Evolutionary conservation across 2,113 vertebrate genomes (phyloP).

Genomic region (Bubo bubo): DNA sequence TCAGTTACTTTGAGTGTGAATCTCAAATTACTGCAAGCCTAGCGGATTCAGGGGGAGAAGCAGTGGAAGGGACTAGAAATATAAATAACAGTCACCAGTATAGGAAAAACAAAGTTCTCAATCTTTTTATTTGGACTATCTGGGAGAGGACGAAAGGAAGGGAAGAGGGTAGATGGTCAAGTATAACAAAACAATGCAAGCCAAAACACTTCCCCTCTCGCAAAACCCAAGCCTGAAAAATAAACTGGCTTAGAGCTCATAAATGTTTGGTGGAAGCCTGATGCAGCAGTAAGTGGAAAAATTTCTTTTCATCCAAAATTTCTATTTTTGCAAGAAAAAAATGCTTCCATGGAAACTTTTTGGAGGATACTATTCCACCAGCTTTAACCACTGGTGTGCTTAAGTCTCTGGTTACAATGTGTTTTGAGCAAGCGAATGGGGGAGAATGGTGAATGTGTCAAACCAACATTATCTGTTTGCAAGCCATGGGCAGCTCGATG

Average conservation of each 20-base stretch:
- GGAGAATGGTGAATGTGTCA: neutral
- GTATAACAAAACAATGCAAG: neutral
- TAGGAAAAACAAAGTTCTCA: neutral
- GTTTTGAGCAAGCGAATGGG: neutral
- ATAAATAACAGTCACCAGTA: neutral
- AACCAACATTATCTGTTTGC: neutral
- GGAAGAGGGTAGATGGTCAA: neutral
- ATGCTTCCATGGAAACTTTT: neutral
- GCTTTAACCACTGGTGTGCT: neutral
- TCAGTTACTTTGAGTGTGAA: constrained; percentile 40
- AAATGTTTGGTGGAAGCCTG: neutral
- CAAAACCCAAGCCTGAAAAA: neutral
- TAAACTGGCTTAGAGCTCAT: neutral
- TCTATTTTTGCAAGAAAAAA: neutral
- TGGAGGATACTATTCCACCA: neutral
- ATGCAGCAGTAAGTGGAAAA: neutral
- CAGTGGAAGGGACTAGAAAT: constrained; percentile 9
- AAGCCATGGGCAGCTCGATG: accelerated
- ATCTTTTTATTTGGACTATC: neutral
- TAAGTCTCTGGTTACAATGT: accelerated
- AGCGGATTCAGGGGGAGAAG: neutral
- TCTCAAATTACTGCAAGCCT: constrained; percentile 63
- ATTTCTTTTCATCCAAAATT: neutral
- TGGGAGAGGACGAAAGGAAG: neutral
- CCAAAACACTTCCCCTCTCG: neutral